Evolutionary conservation across 2,888 invertebrate species (phyloP), one percentile per base, ranked within the genome.

Genomic region (Plutella xylostella): DNA sequence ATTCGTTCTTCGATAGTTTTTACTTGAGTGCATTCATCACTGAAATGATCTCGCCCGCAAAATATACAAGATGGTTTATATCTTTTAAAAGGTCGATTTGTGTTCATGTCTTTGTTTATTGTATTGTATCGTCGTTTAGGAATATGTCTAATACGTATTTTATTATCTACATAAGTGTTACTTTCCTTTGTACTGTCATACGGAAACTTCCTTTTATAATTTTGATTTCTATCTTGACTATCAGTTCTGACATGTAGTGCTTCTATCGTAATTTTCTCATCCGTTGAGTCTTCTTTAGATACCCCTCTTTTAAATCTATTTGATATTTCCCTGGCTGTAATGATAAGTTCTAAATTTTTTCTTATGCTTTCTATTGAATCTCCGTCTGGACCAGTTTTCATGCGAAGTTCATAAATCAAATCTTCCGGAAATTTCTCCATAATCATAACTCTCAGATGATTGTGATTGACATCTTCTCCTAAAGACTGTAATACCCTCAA

Each of bases 401-500:
- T 21, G n/a, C 45, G 31, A 2, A 54, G 34, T 25, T 55, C 53
- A 28, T 51, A 50, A 43, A 55, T 50, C 4, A 52, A 43, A 45
- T 59, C 47, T 49, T 59, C 55, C 17, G 56, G 41, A 2, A 55
- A 51, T 14, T 47, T 45, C 17, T 57, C 37, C n/a, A 59, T 51
- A 22, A 54, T 34, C 4, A 57, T 15, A 4, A 22, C 25, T 12
- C 40, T n/a, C 2, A 46, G 39, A 33, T 43, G 20, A 9, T 18
- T 43, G 11, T 43, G 43, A 19, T 17, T 43, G 4, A 14, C 18
- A 17, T 43, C 15, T 35, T 47, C 47, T 5, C 47, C 43, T 3
- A 47, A 21, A 4, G 43, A 41, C 7, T 20, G 5, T 21, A 44
- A 20, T 1, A 47, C 25, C 17, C 41, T 40, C 1, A 43, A 25